Evolutionary conservation across 2,113 vertebrate species (phyloP), one percentile per base, ranked within the genome.

Genomic region (Phyllostomus hastatus): DNA sequence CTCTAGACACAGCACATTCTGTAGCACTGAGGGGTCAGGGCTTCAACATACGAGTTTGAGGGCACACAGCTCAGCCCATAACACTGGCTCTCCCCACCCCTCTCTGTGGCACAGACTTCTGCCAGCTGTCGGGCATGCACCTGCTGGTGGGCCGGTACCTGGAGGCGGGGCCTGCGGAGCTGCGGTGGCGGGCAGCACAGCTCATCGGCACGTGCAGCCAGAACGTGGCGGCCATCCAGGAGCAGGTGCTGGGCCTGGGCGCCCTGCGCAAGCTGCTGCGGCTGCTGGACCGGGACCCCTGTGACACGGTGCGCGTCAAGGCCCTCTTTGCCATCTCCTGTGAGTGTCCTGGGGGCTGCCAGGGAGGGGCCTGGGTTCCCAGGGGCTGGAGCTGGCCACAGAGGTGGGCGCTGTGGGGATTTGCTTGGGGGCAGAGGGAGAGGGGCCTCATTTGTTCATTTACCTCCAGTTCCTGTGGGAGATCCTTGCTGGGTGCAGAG

Each of bases 301-400:
- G 98, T 1, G 98, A 99, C 78, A 98, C 98, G 0, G 99, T 99
- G 93, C 98, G 99, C 54, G 98, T 99, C 78, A 99, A 99, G 97
- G 99, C 99, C 1, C 99, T 99, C 57, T 99, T 99, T 4, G 99
- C 99, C 2, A 99, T 99, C 54, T 99, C 99, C 72, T 99, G 99
- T 99, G 96, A 99, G 99, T 99, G 54, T 66, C 57, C 43, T 0
- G 12, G 38, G 15, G 24, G 4, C 35, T 5, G 43, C 48, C 0
- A 4, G 88, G 35, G 4, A 1, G 22, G 66, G 35, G 9, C 12
- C 28, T 0, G 10, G 64, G 22, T 31, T 20, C 41, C 50, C 28
- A 20, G 10, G 52, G 31, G 41, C 28, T 2, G 6, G 57, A 15
- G 35, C 22, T 6, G 9, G 48, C 64, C 5, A 1, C 0, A 4